Base-by-base conservation (phyloP, 2,888 invertebrate genomes). In the Acronicta leporina region DNA sequence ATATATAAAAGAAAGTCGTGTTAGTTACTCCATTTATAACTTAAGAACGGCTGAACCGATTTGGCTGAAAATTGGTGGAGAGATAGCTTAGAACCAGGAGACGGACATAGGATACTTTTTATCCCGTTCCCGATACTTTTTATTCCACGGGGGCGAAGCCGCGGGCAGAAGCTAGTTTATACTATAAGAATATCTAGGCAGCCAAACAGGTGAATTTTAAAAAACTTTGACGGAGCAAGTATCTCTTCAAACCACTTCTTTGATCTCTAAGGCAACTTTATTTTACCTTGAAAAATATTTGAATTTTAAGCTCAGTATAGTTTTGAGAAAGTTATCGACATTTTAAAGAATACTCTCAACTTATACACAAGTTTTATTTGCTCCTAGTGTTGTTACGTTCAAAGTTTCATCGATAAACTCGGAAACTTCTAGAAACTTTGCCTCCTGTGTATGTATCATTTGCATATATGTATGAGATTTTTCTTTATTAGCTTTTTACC, bases 401-500 rank as follows among this genome's bases (percentile, higher is more conserved):
- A 49, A 74, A 76, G 73, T 74, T 78, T 70, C 73, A 65, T 78
- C 76, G 76, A 76, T 69, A 75, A 74, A 63, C 61, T 66, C 45
- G 52, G 11, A 27, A 66, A 72, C 38, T 68, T 71, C 35, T 25
- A 10, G 13, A 50, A 67, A 67, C 33, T 73, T 73, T 54, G 44
- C 58, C 40, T 13, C 33, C 44, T 47, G 73, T 55, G 35, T 68
- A 42, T 67, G 59, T 65, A 62, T 67, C 60, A 63, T 77, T 75
- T 76, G 69, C 73, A 75, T 77, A 33, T 55, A 57, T 52, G 64
- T 55, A 57, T 56, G 63, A 59, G 9, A 5, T 46, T 64, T 65
- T 63, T 58, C 45, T 55, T 57, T 62, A 59, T 59, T 55, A 65
- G 44, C 25, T 55, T n/a, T 42, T 25, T 10, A 38, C n/a, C 49